Percentiles rank a stretch among this genome's conserved stretches.
phyloP scores from a whole-genome alignment of 2,113 vertebrate species.

The Takifugu bimaculatus region DNA sequence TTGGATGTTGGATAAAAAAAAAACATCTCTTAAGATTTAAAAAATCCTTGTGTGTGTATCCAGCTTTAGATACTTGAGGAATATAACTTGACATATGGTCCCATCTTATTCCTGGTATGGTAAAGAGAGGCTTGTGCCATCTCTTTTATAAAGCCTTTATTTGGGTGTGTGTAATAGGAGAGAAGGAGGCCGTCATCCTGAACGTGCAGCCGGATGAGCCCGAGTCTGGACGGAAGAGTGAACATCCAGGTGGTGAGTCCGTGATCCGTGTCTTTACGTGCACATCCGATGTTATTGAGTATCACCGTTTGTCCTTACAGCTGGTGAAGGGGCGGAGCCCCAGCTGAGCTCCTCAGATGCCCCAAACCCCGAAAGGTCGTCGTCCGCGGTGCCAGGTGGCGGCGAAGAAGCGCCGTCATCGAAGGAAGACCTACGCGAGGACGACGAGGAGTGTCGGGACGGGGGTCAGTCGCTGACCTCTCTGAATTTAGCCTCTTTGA shows the following conservation, averaged over 20 bases:
- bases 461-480: conserved; percentile 5
- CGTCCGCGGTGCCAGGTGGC: neutral
- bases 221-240: conserved; percentile 27
- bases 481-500: neutral
- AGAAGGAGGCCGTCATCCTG: conserved; percentile 47
- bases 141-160: neutral
- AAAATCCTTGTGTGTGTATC: too few species aligned
- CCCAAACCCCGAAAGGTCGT: conserved; percentile 2
- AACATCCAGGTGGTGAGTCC: neutral
- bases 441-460: conserved; percentile 5
- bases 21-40: too few species aligned
- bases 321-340: conserved; percentile 1
- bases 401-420: neutral
- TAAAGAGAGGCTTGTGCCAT: too few species aligned
- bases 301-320: conserved; percentile 14
- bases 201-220: conserved; percentile 25
- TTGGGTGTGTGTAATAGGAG: conserved; percentile 37
- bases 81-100: too few species aligned
- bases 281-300: neutral
- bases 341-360: conserved; percentile 8
- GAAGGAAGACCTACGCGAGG: conserved; percentile 8
- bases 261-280: too few species aligned
- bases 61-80: too few species aligned
- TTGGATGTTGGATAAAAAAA: too few species aligned
- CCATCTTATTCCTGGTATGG: too few species aligned